phyloP scores from a whole-genome alignment of 1,140 invertebrate genomes.

The Tyrophagus putrescentiae region DNA sequence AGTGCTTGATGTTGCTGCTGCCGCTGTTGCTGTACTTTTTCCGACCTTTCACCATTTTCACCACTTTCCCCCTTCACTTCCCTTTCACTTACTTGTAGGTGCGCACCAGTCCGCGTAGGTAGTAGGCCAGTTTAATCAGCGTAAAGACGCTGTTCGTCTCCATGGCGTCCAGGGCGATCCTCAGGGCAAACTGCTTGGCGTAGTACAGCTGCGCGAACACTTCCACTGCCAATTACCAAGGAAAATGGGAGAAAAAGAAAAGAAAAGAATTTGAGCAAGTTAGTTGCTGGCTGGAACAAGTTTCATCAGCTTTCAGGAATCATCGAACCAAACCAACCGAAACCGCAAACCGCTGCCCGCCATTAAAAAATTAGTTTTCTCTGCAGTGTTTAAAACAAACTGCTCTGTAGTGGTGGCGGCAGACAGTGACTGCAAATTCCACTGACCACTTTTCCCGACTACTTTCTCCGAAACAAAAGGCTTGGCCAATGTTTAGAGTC shows the following conservation, averaged over 20 bases:
- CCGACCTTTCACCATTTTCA: no score
- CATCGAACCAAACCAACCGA: background rate
- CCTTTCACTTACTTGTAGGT: slow-evolving; percentile 16
- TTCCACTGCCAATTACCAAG: slow-evolving; percentile 8
- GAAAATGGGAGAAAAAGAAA: background rate
- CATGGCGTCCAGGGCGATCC: background rate
- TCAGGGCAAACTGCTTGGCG: slow-evolving; percentile 7
- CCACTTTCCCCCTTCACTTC: no score
- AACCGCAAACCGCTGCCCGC: no score
- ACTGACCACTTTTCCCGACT: no score
- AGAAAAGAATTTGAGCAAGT: background rate
- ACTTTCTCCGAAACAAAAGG: no score
- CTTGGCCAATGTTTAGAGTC: no score
- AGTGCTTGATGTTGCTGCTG: no score
- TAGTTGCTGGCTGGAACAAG: background rate
- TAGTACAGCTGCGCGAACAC: slow-evolving; percentile 5
- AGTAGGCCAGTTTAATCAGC: slow-evolving; percentile 17
- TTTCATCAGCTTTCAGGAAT: background rate
- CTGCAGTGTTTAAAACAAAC: no score
- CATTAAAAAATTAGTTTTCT: no score
- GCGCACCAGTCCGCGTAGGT: background rate
- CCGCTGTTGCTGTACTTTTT: no score
- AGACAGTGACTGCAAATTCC: no score
- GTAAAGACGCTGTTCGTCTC: slow-evolving; percentile 12
- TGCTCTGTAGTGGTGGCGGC: no score